Base-by-base conservation (phyloP, 2,113 vertebrate genomes). In the Gnathonemus echidnorhynchus region DNA sequence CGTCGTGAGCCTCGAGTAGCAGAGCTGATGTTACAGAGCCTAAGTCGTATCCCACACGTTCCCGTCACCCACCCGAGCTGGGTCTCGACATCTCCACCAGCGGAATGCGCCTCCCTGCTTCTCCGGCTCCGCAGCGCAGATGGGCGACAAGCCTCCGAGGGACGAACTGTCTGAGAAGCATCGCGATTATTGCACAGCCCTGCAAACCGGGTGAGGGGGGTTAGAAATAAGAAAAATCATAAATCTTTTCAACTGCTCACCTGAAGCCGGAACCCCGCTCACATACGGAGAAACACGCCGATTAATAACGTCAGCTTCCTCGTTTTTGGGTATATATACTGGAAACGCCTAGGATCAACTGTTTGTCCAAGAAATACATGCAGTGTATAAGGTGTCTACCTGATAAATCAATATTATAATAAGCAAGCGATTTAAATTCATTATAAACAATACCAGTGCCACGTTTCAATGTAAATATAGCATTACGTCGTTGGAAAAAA, bases 31-130 rank as follows among this genome's bases (percentile, higher is more conserved):
- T 77, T 39, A 39, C 11, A 39, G 31, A 39, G 13, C 31, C 13
- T 4, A 77, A 77, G 70, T 17, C 13, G n/a, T 58, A 74, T 74
- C 66, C 10, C 27, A 83, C 3, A 13, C 31, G 77, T 84, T 19
- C n/a, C 42, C 62, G 35, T 17, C 17, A 21, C 46, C 5, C 92
- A 96, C 96, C 93, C 93, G 96, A 96, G 89, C 95, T 96, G n/a
- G 95, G 96, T 89, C 94, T 90, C 49, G 94, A 89, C 96, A 96
- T 96, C 80, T 90, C 56, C 46, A 88, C 49, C 27, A 66, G 49
- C 31, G 49, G 17, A 27, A 7, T 62, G 21, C n/a, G 89, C 50
- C 46, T 85, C n/a, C 7, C 31, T 10, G 39, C 56, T 17, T 90
- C 91, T 86, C 66, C 93, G 85, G 94, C 90, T 27, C 35, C 87